Evolutionary conservation across 2,888 invertebrate genomes (phyloP).

Genomic region (Athetis lepigone): DNA sequence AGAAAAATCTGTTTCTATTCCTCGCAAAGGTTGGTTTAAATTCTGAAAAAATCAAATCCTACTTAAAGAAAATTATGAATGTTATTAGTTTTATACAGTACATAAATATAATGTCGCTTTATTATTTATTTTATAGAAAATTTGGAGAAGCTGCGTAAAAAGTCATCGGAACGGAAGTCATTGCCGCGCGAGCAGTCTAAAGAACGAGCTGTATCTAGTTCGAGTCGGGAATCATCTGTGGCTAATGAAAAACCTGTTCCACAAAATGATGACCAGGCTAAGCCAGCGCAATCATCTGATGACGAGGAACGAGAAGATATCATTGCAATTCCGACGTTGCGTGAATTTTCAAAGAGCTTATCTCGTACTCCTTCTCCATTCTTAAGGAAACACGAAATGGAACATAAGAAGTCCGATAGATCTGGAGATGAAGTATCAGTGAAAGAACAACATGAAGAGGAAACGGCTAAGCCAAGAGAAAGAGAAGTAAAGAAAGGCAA

Average conservation of each 20-base stretch:
- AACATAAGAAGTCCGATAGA: conserved; percentile 84
- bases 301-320: conserved; percentile 86
- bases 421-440: conserved; percentile 85
- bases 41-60: not conserved
- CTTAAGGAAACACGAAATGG: conserved; percentile 92
- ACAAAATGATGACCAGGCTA: conserved; percentile 75
- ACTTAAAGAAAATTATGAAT: not conserved
- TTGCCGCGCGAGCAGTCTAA: conserved; percentile 77
- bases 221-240: conserved; percentile 87
- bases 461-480: conserved; percentile 71
- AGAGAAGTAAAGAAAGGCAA: conserved; percentile 84
- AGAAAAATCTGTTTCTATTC: conserved; percentile 87
- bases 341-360: conserved; percentile 93
- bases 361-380: conserved; percentile 97
- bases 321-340: conserved; percentile 78
- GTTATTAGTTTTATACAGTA: no score
- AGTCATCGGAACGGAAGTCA: conserved; percentile 81
- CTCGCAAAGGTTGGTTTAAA: conserved; percentile 81
- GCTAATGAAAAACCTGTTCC: conserved; percentile 79
- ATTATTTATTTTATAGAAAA: conserved; percentile 74
- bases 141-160: conserved; percentile 80
- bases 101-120: not conserved
- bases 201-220: conserved; percentile 85
- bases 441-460: conserved; percentile 87
- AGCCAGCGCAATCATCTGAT: conserved; percentile 81